These are phyloP conservation scores for Lamellibrachia columna DNA, from an alignment of 2,888 invertebrate genomes.

Conservation along the genomic window DNA sequence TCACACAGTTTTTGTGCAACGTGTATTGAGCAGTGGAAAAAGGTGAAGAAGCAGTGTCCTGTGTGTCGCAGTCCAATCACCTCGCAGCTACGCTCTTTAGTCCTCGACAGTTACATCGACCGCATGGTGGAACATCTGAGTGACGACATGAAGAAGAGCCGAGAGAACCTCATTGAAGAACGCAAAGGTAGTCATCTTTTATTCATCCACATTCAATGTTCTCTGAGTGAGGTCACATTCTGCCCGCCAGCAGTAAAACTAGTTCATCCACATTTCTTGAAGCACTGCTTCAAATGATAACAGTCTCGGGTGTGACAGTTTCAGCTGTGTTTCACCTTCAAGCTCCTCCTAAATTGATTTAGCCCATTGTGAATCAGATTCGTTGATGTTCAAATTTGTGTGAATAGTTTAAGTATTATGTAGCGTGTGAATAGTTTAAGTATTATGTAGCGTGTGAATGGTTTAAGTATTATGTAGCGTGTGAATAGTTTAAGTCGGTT, in stretches of 20 bases:
- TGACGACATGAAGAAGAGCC: slow-evolving; percentile 71
- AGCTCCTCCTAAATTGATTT: too few species aligned
- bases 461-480: too few species aligned
- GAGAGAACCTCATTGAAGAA: slow-evolving; percentile 70
- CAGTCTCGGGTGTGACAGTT: background rate
- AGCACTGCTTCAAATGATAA: slow-evolving; percentile 7
- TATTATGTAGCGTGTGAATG: too few species aligned
- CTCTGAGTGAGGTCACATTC: background rate
- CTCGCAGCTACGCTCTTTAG: slow-evolving; percentile 61
- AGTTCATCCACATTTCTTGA: background rate
- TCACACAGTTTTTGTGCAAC: slow-evolving; percentile 79
- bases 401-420: too few species aligned
- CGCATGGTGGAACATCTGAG: slow-evolving; percentile 75
- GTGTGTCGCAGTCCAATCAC: slow-evolving; percentile 71
- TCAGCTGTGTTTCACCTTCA: background rate
- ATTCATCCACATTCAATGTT: background rate
- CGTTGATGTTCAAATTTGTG: too few species aligned
- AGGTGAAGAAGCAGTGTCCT: slow-evolving; percentile 77
- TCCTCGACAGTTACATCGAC: slow-evolving; percentile 79
- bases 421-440: too few species aligned
- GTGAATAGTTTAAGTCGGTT: too few species aligned
- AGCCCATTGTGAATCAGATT: too few species aligned
- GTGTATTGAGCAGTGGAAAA: slow-evolving; percentile 78
- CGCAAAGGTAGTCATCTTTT: slow-evolving; percentile 60
- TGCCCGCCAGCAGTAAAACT: background rate